Base-by-base conservation (phyloP, 2,888 invertebrate species). In the Girardia tigrina region DNA sequence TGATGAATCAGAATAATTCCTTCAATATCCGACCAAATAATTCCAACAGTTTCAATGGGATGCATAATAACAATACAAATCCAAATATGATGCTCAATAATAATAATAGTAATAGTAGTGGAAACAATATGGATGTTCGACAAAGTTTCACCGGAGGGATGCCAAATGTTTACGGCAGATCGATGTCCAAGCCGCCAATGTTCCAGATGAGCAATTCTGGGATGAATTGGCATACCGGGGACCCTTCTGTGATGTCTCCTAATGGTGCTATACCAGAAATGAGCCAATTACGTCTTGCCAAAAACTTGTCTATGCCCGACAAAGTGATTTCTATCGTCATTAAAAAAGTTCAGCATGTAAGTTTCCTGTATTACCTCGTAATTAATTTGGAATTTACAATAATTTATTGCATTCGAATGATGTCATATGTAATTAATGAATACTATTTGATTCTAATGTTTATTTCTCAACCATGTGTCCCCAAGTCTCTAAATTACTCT, bases 271-370 rank as follows among this genome's bases (percentile, higher is more conserved):
- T 56, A 56, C 56, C 56, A 56, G 56, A 56, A 20, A 56, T 56
- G 56, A 56, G 56, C 56, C 56, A 56, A 56, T 56, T 56, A 56
- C 56, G 56, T 56, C 56, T 56, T 56, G 56, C 56, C 56, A 56
- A 56, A 56, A 56, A 56, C n/a, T 8, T 56, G 56, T 56, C 56
- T 56, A 56, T 56, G 8, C 56, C 56, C 20, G 56, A 56, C 23
- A 56, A 56, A 56, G 56, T 56, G 56, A 56, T 56, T 2, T n/a
- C 56, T 2, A 56, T 56, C 4, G 56, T 56, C 23, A 56, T 56
- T 8, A 56, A 56, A 16, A 56, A 56, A 56, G 56, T 56, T n/a
- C 56, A 56, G 56, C 56, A 56, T 56, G 56, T 56, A 20, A 56
- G 56, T 56, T 56, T 16, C n/a, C n/a, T n/a, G n/a, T n/a, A n/a